These are phyloP conservation scores for Ceraclea dissimilis DNA, from an alignment of 2,888 invertebrate genomes.

Conservation along the genomic window DNA sequence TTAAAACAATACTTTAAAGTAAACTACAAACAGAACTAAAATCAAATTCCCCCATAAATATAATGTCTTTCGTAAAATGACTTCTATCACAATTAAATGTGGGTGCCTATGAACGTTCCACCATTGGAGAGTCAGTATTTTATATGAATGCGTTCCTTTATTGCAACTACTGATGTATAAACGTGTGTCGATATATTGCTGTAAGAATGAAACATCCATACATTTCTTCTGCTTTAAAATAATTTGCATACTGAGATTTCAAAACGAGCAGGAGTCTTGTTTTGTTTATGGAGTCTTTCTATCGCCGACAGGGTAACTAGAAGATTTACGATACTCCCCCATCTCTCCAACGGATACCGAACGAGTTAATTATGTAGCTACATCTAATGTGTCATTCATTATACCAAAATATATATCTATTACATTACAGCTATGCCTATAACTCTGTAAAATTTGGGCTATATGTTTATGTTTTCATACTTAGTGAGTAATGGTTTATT, in stretches of 20 bases:
- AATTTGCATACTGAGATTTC: constrained; percentile 23
- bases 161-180: neutral
- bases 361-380: neutral
- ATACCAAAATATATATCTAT: no score
- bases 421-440: no score
- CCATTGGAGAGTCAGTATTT: neutral
- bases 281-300: constrained; percentile 19
- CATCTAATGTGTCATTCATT: no score
- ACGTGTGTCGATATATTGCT: neutral
- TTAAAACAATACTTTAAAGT: no score
- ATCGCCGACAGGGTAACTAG: constrained; percentile 19
- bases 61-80: no score
- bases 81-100: no score
- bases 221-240: constrained; percentile 1
- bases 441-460: no score
- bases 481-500: no score
- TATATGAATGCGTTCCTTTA: neutral
- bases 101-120: no score
- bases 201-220: neutral
- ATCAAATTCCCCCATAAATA: no score
- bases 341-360: constrained; percentile 7
- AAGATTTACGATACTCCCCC: constrained; percentile 20
- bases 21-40: no score
- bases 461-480: no score
- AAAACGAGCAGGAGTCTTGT: constrained; percentile 19